These are phyloP conservation scores for Oreochromis grahami DNA, from an alignment of 2,797 vertebrate genomes.

Conservation along the genomic window DNA sequence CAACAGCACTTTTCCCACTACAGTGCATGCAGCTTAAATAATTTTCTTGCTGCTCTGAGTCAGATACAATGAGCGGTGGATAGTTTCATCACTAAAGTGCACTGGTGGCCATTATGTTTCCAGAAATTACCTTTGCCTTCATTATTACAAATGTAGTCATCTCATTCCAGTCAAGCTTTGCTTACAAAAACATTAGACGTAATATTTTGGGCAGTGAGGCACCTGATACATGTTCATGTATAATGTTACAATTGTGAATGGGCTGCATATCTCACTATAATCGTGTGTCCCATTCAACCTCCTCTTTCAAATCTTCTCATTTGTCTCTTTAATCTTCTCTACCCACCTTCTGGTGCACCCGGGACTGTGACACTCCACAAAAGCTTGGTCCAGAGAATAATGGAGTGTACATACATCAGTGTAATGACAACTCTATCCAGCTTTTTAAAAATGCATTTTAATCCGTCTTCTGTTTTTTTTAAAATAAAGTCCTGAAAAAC, in stretches of 20 bases:
- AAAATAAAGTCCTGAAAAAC: neutral
- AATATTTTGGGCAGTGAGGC: neutral
- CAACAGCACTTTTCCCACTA: neutral
- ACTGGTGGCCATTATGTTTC: neutral
- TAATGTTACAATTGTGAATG: slow-evolving; percentile 6
- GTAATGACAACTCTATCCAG: slow-evolving; percentile 1
- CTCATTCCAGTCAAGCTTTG: neutral
- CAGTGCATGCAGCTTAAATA: neutral
- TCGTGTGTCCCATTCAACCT: slow-evolving; percentile 23
- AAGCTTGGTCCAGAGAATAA: slow-evolving; percentile 25
- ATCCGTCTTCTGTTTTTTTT: neutral
- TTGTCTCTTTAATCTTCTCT: slow-evolving; percentile 40
- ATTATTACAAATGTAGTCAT: neutral
- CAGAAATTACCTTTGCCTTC: neutral
- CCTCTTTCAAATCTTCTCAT: slow-evolving; percentile 24
- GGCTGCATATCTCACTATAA: slow-evolving; percentile 39
- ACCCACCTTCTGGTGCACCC: slow-evolving; percentile 22
- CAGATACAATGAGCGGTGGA: neutral
- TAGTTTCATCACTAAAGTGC: neutral
- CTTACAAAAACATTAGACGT: neutral
- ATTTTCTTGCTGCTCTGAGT: neutral
- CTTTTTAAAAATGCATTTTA: neutral
- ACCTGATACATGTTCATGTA: neutral
- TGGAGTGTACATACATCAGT: slow-evolving; percentile 30
- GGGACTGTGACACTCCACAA: slow-evolving; percentile 45